phyloP scores from a whole-genome alignment of 2,888 invertebrate genomes.

The Altica lythri region DNA sequence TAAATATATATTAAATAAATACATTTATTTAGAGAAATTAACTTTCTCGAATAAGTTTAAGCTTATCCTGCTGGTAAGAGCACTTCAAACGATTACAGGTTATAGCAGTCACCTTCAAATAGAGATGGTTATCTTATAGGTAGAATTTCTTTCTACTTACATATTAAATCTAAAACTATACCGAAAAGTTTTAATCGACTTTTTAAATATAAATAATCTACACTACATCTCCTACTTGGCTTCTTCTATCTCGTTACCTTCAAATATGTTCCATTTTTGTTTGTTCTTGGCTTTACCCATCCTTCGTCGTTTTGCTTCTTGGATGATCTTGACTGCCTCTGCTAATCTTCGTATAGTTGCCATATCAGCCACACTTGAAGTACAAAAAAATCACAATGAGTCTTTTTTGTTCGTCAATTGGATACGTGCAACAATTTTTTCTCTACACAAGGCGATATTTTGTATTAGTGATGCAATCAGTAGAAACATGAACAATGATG shows the following conservation, averaged over 20 bases:
- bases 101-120: no score
- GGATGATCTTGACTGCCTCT: conserved; percentile 16
- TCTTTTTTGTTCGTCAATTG: conserved; percentile 40
- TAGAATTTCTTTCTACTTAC: no score
- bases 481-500: conserved; percentile 48
- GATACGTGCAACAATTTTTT: conserved; percentile 50
- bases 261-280: conserved; percentile 33
- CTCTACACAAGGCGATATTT: conserved; percentile 48
- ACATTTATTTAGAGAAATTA: no score
- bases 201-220: not conserved
- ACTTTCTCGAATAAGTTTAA: no score
- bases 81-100: no score
- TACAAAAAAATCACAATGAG: conserved; percentile 52
- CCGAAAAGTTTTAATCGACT: not conserved
- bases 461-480: conserved; percentile 54
- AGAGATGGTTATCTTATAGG: no score
- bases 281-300: conserved; percentile 10
- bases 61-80: no score
- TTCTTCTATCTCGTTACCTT: conserved; percentile 49
- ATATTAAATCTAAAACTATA: not conserved
- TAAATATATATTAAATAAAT: no score
- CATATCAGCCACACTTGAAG: conserved; percentile 51
- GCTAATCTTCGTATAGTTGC: conserved; percentile 33
- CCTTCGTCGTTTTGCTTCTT: conserved; percentile 18
- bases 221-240: conserved; percentile 39